phyloP scores from a whole-genome alignment of 2,888 invertebrate species.

The Cabera pusaria region DNA sequence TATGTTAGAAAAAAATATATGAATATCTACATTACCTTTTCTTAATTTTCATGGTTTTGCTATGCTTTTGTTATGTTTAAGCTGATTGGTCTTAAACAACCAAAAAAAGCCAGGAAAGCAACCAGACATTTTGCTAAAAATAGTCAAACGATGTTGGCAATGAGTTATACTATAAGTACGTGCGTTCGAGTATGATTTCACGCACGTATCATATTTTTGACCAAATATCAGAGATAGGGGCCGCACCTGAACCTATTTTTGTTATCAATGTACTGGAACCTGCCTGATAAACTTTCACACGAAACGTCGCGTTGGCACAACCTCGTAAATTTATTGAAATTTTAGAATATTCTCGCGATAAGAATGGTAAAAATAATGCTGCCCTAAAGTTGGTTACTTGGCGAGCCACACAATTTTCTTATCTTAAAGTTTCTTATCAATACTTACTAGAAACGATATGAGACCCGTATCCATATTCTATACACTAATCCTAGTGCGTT shows the following conservation, averaged over 20 bases:
- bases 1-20: too few relatives aligned
- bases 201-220: slow-evolving; percentile 24
- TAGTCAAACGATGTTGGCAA: too few relatives aligned
- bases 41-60: too few relatives aligned
- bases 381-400: slow-evolving; percentile 6
- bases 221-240: slow-evolving; percentile 49
- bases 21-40: too few relatives aligned
- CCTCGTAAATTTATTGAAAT: slow-evolving; percentile 1
- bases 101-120: too few relatives aligned
- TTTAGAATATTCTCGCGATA: slow-evolving; percentile 1
- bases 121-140: too few relatives aligned
- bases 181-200: slow-evolving; percentile 14
- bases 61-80: too few relatives aligned
- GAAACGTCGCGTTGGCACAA: slow-evolving; percentile 29
- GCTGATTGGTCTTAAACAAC: too few relatives aligned
- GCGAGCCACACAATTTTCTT: slow-evolving; percentile 32
- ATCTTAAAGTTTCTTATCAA: slow-evolving; percentile 36
- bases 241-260: slow-evolving; percentile 73
- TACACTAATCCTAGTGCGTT: slow-evolving; percentile 7
- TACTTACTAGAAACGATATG: slow-evolving; percentile 16
- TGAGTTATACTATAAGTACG: too few relatives aligned
- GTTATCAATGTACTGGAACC: slow-evolving; percentile 57
- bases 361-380: not conserved
- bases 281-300: slow-evolving; percentile 59
- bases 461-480: slow-evolving; percentile 15